Evolutionary conservation across 2,113 vertebrate species (phyloP).

Genomic region (Helogale parvula): DNA sequence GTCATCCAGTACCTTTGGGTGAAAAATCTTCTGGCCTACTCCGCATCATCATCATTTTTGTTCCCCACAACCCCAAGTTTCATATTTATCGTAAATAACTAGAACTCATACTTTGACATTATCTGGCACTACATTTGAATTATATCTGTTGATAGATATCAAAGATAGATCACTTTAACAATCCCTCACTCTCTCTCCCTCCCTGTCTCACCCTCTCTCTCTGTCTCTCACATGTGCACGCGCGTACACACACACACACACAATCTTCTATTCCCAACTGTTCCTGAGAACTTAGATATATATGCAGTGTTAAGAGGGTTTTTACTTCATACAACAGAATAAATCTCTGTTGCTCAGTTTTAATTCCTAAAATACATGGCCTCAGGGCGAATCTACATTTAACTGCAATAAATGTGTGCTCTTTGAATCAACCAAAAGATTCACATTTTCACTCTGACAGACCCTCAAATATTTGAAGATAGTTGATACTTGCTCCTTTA

Average conservation of each 20-base stretch:
- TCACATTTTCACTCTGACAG: conserved; percentile 51
- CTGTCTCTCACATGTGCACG: neutral
- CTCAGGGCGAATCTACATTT: conserved; percentile 28
- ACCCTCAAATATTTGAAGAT: conserved; percentile 60
- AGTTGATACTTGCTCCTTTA: conserved; percentile 30
- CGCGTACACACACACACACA: neutral
- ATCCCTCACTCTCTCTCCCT: neutral
- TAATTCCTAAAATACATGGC: neutral
- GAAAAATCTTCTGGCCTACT: neutral
- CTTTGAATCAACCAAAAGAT: conserved; percentile 35
- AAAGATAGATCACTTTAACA: neutral
- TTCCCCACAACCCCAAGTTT: neutral
- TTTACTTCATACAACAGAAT: neutral
- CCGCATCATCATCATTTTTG: neutral
- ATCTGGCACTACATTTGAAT: neutral
- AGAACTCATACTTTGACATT: neutral
- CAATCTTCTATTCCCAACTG: neutral
- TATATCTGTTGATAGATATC: neutral
- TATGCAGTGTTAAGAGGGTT: neutral
- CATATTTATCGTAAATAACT: neutral
- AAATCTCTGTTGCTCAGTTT: neutral
- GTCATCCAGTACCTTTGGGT: neutral
- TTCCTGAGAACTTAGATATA: neutral
- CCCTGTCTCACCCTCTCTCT: no score
- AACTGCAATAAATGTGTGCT: neutral